Conservation (phyloP, 2,113 vertebrate genomes). For the Etheostoma cragini region DNA sequence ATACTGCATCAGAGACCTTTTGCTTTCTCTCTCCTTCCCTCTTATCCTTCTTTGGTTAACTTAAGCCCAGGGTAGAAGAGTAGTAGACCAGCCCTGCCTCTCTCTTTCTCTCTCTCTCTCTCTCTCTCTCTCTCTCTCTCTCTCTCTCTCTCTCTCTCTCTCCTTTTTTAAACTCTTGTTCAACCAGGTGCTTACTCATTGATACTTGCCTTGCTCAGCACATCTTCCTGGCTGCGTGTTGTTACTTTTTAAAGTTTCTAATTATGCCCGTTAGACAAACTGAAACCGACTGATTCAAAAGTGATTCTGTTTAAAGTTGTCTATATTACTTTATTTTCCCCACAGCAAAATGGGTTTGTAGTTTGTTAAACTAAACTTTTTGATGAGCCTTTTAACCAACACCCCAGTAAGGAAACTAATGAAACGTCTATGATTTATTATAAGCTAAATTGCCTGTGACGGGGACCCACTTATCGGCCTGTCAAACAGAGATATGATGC, state of each 20-base stretch:
- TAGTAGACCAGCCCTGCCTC: slow-evolving; percentile 13
- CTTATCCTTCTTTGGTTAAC: slow-evolving; percentile 28
- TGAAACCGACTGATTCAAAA: slow-evolving; percentile 1
- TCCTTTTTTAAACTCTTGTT: slow-evolving; percentile 52
- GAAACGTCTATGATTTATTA: neutral
- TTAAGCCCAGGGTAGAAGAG: slow-evolving; percentile 43
- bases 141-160: neutral
- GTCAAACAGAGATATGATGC: neutral
- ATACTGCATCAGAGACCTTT: slow-evolving; percentile 68
- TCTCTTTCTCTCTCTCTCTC: neutral
- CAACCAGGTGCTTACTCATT: slow-evolving; percentile 58
- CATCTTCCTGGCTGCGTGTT: slow-evolving; percentile 24
- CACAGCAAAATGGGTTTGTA: slow-evolving; percentile 12
- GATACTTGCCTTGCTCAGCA: slow-evolving; percentile 53
- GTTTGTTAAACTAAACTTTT: neutral
- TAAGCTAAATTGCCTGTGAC: neutral
- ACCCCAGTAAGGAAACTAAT: neutral
- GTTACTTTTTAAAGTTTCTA: slow-evolving; percentile 46
- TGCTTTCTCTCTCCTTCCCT: slow-evolving; percentile 30
- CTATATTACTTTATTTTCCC: slow-evolving; percentile 32
- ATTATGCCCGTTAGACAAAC: slow-evolving; percentile 20
- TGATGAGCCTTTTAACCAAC: no score
- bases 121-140: neutral
- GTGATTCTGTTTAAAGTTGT: slow-evolving; percentile 8
- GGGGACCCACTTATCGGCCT: neutral